Evolutionary conservation across 1,140 invertebrate species (phyloP).

Genomic region (Panagrolaimus sp.): DNA sequence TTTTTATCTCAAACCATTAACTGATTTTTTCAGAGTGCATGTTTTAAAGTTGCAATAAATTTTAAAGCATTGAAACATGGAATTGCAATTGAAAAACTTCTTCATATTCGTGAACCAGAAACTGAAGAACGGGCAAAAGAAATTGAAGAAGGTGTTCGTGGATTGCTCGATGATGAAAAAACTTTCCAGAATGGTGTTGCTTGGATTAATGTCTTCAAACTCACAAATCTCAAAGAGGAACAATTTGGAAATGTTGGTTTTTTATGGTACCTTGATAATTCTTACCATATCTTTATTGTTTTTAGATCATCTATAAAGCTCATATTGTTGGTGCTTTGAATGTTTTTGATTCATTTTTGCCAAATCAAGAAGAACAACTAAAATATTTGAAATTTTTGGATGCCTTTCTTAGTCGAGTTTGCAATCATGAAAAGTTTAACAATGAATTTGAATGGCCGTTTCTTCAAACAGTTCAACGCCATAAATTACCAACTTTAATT

Average conservation of each 20-base stretch:
- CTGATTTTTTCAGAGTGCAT: not conserved
- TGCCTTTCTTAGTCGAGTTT: not conserved
- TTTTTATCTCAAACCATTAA: not conserved
- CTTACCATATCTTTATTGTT: not conserved
- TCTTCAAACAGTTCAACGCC: not conserved
- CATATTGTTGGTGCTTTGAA: not conserved
- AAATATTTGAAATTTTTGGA: not conserved
- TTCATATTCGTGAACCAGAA: not conserved
- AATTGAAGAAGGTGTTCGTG: not conserved
- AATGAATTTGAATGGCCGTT: not conserved
- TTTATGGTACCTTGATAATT: not conserved
- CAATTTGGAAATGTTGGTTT: not conserved
- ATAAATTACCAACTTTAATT: not conserved
- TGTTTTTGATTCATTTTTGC: not conserved
- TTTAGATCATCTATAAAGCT: not conserved
- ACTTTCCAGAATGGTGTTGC: not conserved
- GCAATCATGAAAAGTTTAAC: not conserved
- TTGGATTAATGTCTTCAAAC: slow-evolving; percentile 6
- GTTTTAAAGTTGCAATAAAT: not conserved
- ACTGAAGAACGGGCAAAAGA: not conserved
- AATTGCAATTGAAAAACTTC: not conserved
- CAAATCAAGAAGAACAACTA: not conserved
- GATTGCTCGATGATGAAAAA: not conserved
- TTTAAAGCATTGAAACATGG: not conserved
- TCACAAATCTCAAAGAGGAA: not conserved